phyloP scores from a whole-genome alignment of 2,888 invertebrate species.

The Leptopilina drosophilae region DNA sequence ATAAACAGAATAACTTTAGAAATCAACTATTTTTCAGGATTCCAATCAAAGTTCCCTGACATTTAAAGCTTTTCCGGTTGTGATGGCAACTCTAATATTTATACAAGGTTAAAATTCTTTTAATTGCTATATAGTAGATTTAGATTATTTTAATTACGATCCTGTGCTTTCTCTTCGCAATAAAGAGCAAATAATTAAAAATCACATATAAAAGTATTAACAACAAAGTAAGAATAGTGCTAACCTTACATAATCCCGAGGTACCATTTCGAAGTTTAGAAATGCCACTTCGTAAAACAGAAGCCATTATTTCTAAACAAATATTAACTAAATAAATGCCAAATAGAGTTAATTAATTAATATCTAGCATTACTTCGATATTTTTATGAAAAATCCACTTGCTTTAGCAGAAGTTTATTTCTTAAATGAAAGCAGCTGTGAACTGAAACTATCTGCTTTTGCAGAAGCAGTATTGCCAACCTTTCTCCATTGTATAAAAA shows the following conservation, averaged over 20 bases:
- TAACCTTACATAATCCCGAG: slow-evolving; percentile 31
- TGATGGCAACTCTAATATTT: too few relatives aligned
- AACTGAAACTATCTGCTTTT: neutral
- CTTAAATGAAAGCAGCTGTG: slow-evolving; percentile 8
- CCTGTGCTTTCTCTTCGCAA: too few relatives aligned
- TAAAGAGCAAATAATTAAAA: neutral
- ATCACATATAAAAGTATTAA: neutral
- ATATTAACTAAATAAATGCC: neutral
- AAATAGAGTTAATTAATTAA: neutral
- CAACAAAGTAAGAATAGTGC: neutral
- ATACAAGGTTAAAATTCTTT: too few relatives aligned
- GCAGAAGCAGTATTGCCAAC: neutral
- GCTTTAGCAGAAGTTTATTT: neutral
- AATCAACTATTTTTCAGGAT: too few relatives aligned
- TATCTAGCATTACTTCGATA: slow-evolving; percentile 7
- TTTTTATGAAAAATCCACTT: slow-evolving; percentile 1
- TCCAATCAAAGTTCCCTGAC: too few relatives aligned
- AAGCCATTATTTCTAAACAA: slow-evolving; percentile 14
- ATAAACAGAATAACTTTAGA: too few relatives aligned
- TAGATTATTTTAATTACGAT: too few relatives aligned
- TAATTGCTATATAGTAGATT: too few relatives aligned
- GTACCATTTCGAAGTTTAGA: neutral
- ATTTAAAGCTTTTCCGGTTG: too few relatives aligned
- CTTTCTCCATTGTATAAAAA: neutral
- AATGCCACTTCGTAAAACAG: neutral